Evolutionary conservation across 2,888 invertebrate genomes (phyloP).

Genomic region (Sylvicola cinctus): DNA sequence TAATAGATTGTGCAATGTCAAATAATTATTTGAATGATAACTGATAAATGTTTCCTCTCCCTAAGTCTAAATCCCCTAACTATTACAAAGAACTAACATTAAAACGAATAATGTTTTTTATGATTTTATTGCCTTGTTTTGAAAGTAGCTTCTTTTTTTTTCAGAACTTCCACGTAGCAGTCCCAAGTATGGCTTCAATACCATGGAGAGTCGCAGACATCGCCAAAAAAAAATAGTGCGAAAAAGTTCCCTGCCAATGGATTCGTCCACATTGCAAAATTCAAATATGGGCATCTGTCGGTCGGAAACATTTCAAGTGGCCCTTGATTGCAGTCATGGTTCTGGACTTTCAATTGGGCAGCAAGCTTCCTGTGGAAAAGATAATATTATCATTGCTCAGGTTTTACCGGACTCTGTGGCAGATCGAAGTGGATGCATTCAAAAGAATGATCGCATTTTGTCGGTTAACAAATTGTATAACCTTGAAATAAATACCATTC

Average conservation of each 20-base stretch:
- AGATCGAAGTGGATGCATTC: slow-evolving; percentile 48
- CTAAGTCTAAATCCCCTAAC: too few species aligned
- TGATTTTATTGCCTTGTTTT: too few species aligned
- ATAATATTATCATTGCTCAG: slow-evolving; percentile 19
- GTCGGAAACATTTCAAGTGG: slow-evolving; percentile 23
- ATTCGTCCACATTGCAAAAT: slow-evolving; percentile 12
- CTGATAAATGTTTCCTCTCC: too few species aligned
- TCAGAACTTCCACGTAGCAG: slow-evolving; percentile 15
- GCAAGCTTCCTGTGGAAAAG: slow-evolving; percentile 17
- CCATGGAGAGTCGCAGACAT: slow-evolving; percentile 29
- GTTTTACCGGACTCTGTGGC: slow-evolving; percentile 22
- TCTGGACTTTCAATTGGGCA: slow-evolving; percentile 21
- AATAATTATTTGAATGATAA: too few species aligned
- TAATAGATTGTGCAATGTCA: too few species aligned
- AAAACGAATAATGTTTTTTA: too few species aligned
- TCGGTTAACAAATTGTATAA: slow-evolving; percentile 64
- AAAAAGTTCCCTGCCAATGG: slow-evolving; percentile 28
- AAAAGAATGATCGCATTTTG: slow-evolving; percentile 64
- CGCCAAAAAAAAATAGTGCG: slow-evolving; percentile 25
- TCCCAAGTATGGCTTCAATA: slow-evolving; percentile 34
- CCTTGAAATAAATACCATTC: slow-evolving; percentile 34
- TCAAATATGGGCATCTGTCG: slow-evolving; percentile 20
- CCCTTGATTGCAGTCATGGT: slow-evolving; percentile 24
- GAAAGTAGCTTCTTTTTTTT: too few species aligned
- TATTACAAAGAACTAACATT: too few species aligned